A percentile compares a stretch with the other conserved stretches of the same genome.
These are phyloP conservation scores for Atta texana DNA, from an alignment of 1,140 invertebrate species.

Conservation along the genomic window DNA sequence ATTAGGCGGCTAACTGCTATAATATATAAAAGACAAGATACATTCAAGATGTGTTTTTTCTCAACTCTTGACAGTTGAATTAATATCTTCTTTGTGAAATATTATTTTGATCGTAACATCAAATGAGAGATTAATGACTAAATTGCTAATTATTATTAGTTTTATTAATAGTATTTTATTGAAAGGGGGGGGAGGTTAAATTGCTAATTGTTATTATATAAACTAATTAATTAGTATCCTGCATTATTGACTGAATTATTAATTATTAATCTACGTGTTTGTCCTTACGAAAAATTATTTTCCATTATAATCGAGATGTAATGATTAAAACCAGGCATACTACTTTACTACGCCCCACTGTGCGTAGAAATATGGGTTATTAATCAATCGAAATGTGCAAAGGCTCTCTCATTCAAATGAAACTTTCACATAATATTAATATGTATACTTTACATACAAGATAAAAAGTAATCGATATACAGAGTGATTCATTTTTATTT, in stretches of 20 bases:
- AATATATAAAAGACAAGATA: not conserved
- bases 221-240: not conserved
- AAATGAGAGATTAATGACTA: not conserved
- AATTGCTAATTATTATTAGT: constrained; percentile 2
- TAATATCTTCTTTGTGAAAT: not conserved
- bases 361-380: constrained; percentile 15
- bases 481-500: no score
- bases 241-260: not conserved
- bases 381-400: constrained; percentile 34
- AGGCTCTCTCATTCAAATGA: constrained; percentile 3
- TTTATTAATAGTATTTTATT: no score
- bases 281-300: constrained; percentile 7
- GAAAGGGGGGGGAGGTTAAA: no score
- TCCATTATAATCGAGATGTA: not conserved
- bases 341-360: not conserved
- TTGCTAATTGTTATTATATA: not conserved
- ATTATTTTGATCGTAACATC: not conserved
- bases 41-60: not conserved
- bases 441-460: not conserved
- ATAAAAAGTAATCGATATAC: not conserved
- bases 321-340: constrained; percentile 5
- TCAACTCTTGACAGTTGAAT: not conserved
- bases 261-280: constrained; percentile 2
- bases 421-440: constrained; percentile 30
- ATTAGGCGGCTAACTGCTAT: not conserved